Evolutionary conservation across 2,888 invertebrate species (phyloP), one percentile per base, ranked within the genome.

Genomic region (Euclidia mi): DNA sequence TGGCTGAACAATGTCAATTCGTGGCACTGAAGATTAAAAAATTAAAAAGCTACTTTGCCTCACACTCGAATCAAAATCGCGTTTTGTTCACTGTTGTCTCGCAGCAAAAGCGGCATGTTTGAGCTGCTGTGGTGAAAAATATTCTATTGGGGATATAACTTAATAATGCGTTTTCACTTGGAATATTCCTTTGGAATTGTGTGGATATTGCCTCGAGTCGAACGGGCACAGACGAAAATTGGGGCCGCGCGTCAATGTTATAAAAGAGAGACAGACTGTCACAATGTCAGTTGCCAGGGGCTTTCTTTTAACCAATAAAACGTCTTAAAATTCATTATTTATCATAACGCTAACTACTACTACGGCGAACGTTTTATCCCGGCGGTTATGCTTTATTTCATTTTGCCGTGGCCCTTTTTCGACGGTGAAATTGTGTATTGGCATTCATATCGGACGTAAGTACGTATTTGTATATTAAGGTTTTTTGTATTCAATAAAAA

Each of bases 81-180:
- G n/a, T n/a, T n/a, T n/a, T n/a, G n/a, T n/a, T n/a, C n/a, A n/a
- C n/a, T n/a, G n/a, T n/a, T n/a, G n/a, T n/a, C n/a, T n/a, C n/a
- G n/a, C n/a, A n/a, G n/a, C n/a, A n/a, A n/a, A n/a, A n/a, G n/a
- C n/a, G n/a, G n/a, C n/a, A n/a, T n/a, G n/a, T n/a, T n/a, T n/a
- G n/a, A n/a, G n/a, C n/a, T n/a, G n/a, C n/a, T n/a, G n/a, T n/a
- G n/a, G n/a, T n/a, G n/a, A n/a, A 59, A 71, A 67, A 68, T 56
- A 58, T 55, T 57, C 42, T 61, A 56, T 62, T 53, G 55, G 43
- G 46, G 55, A 63, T 58, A 63, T 73, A 70, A 71, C 73, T 71
- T 66, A 70, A 69, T 69, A 62, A 45, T 59, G 37, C 51, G 48
- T 52, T 63, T 58, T 53, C 44, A 58, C 41, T 57, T 47, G 38